Evolutionary conservation across 2,113 vertebrate species (phyloP), one percentile per base, ranked within the genome.

Genomic region (Eulacestoma nigropectus): DNA sequence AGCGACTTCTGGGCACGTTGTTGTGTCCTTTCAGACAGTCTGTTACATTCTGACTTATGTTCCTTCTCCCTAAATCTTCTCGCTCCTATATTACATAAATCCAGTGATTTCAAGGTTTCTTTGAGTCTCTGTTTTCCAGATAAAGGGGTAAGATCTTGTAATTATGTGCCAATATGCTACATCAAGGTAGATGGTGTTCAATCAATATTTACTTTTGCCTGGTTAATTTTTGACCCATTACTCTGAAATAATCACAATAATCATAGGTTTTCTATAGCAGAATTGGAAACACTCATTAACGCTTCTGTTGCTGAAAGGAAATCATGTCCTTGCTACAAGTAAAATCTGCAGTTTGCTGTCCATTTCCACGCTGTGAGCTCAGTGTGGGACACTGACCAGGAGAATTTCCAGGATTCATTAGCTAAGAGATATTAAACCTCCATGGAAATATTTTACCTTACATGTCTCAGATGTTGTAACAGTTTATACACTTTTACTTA

Each of bases 1-100:
- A 4, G 8, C 29, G 22, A 30, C 12, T 29, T 67, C 47, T 70
- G 64, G 55, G 16, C 16, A 2, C 15, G 0, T 13, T 3, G 0
- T 29, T 12, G 3, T 57, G 32, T 68, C 50, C 72, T 74, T 74
- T 21, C 37, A 70, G 27, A 11, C 35, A 59, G 18, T 13, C 15
- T 81, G 37, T 21, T 30, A 6, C 49, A 18, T 49, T 53, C 8
- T 6, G 2, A 26, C 13, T 21, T 26, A 13, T 6, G 1, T 21
- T 77, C 32, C 60, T 62, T n/a, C 37, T 74, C 32, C n/a, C 3
- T 32, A 17, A 53, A 44, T 74, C 32, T 70, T 47, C 23, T 74
- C 18, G 33, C 59, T 74, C 8, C 20, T 69, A 0, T 23, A 16
- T 46, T 37, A 21, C 16, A 35, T 55, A 46, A 65, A 55, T 75